A percentile compares a stretch with the other conserved stretches of the same genome.
Conservation (phyloP, 2,113 vertebrate genomes). For the Xiphophorus maculatus region DNA sequence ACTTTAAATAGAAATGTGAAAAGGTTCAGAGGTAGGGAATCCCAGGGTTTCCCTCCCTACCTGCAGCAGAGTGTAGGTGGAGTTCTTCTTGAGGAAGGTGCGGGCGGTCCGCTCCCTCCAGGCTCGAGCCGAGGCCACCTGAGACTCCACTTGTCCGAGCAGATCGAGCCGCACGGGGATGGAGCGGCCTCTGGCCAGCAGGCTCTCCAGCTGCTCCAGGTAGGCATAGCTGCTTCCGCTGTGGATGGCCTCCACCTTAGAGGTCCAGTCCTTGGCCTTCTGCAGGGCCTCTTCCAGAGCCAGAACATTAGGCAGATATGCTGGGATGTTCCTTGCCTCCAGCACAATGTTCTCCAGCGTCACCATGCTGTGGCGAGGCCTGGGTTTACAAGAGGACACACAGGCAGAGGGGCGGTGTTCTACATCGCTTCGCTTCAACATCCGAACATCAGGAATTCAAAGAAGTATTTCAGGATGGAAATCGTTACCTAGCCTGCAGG, state of each 20-base stretch:
- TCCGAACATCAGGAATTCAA: neutral
- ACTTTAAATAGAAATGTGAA: neutral
- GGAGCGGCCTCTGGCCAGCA: constrained; percentile 92
- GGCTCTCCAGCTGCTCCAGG: constrained; percentile 93
- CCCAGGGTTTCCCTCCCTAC: constrained; percentile 68
- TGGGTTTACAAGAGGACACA: constrained; percentile 54
- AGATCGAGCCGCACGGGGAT: constrained; percentile 92
- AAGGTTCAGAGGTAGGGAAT: neutral
- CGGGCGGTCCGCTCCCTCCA: constrained; percentile 96
- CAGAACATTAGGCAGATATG: constrained; percentile 93
- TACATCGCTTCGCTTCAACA: neutral
- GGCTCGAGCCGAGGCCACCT: constrained; percentile 91
- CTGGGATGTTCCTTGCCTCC: constrained; percentile 96
- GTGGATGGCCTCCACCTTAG: constrained; percentile 95
- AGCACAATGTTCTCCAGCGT: constrained; percentile 92
- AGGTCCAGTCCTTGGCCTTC: constrained; percentile 95
- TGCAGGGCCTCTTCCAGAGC: constrained; percentile 93
- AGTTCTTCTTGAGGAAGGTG: constrained; percentile 99
- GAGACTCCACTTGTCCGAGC: constrained; percentile 93
- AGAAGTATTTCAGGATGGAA: neutral
- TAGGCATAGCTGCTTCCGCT: constrained; percentile 92
- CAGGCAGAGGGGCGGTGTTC: neutral
- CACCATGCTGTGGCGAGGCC: constrained; percentile 91
- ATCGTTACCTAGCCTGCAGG: constrained; percentile 89
- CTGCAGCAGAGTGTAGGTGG: constrained; percentile 93